phyloP scores from a whole-genome alignment of 2,888 invertebrate species.

The Limenitis camilla region DNA sequence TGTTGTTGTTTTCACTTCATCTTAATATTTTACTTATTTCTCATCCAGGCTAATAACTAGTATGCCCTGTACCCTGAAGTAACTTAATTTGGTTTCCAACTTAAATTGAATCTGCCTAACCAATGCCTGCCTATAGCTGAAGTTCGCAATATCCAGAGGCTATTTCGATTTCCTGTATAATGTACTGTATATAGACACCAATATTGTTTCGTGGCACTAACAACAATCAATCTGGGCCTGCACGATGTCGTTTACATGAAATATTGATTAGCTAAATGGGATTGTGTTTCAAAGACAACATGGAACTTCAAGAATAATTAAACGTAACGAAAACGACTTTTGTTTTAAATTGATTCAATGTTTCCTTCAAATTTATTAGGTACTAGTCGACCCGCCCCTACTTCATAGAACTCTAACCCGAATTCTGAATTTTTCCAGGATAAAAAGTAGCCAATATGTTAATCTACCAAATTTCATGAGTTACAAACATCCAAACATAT shows the following conservation, averaged over 20 bases:
- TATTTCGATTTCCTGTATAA: neutral
- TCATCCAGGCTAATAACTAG: no score
- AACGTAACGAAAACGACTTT: neutral
- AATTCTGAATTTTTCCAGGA: no score
- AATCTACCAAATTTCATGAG: no score
- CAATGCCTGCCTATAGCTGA: no score
- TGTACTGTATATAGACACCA: neutral
- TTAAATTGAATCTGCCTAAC: no score
- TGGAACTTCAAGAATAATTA: slow-evolving; percentile 2
- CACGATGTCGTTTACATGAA: slow-evolving; percentile 28
- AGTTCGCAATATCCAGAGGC: no score
- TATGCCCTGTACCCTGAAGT: neutral
- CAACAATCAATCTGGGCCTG: slow-evolving; percentile 33
- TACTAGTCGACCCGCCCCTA: neutral
- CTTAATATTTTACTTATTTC: no score
- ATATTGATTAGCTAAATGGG: slow-evolving; percentile 21
- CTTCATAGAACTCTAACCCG: no score
- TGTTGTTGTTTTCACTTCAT: no score
- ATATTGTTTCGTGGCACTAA: slow-evolving; percentile 17
- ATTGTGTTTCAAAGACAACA: neutral
- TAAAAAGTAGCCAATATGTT: no score
- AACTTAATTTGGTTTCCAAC: no score
- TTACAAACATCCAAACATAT: no score
- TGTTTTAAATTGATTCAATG: neutral
- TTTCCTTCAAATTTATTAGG: neutral